Percentiles rank a stretch among this genome's conserved stretches.
phyloP scores from a whole-genome alignment of 2,888 invertebrate species.

The Drosophila anceps region DNA sequence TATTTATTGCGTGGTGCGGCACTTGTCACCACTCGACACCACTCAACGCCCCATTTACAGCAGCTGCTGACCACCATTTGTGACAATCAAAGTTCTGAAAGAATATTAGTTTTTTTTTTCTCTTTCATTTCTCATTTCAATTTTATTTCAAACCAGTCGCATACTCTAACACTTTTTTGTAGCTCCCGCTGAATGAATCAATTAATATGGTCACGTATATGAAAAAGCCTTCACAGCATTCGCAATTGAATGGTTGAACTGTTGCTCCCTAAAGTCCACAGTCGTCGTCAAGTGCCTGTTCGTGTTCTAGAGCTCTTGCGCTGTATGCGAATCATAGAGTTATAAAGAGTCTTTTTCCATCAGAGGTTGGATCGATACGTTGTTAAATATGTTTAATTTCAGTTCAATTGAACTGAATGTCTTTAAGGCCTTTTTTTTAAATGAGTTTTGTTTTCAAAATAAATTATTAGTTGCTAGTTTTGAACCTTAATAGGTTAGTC shows the following conservation, averaged over 20 bases:
- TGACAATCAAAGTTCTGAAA: slow-evolving; percentile 55
- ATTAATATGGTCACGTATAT: slow-evolving; percentile 65
- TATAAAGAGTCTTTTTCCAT: slow-evolving; percentile 20
- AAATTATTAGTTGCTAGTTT: background rate
- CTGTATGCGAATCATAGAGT: slow-evolving; percentile 26
- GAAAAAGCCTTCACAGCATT: slow-evolving; percentile 33
- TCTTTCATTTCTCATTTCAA: slow-evolving; percentile 22
- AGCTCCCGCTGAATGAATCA: slow-evolving; percentile 59
- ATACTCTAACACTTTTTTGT: slow-evolving; percentile 33
- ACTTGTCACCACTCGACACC: slow-evolving; percentile 59
- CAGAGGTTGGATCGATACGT: slow-evolving; percentile 46
- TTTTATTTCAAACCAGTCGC: slow-evolving; percentile 38
- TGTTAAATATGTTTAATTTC: background rate
- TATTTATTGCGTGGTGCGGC: slow-evolving; percentile 22
- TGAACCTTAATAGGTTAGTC: background rate
- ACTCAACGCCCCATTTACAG: slow-evolving; percentile 55
- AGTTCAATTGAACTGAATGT: background rate
- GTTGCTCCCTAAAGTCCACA: slow-evolving; percentile 50
- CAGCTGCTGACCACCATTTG: slow-evolving; percentile 44
- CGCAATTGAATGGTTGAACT: slow-evolving; percentile 61
- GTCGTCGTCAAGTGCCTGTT: slow-evolving; percentile 64
- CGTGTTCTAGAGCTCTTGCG: slow-evolving; percentile 72
- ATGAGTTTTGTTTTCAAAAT: background rate
- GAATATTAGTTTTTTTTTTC: slow-evolving; percentile 27
- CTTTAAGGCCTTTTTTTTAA: background rate